phyloP scores from a whole-genome alignment of 2,113 vertebrate genomes.

The Actenoides lindsayi region DNA sequence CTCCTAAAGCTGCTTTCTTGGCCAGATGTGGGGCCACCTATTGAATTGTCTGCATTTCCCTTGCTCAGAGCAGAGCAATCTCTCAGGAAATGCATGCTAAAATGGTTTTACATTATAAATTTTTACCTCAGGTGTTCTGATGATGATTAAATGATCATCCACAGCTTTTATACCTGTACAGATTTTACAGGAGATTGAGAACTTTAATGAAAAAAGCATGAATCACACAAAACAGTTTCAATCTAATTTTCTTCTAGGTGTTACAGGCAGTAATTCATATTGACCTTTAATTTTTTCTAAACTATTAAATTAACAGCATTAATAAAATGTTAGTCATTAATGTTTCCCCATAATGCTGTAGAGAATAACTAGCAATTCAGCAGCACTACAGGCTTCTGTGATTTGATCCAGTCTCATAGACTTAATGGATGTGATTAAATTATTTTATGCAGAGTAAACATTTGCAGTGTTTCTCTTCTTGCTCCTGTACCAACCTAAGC shows the following conservation, averaged over 20 bases:
- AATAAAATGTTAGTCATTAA: slow-evolving; percentile 9
- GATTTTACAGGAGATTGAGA: slow-evolving; percentile 5
- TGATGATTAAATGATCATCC: not conserved
- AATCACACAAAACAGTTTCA: not conserved
- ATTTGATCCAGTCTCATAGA: slow-evolving; percentile 34
- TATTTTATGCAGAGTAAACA: slow-evolving; percentile 50
- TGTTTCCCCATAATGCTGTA: not conserved
- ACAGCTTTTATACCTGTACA: not conserved
- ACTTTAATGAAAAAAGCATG: not conserved
- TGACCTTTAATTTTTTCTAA: not conserved
- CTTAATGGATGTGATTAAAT: slow-evolving; percentile 47
- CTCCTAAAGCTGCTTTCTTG: not conserved
- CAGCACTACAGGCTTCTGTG: not conserved
- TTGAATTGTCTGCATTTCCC: not conserved
- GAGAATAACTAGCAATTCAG: slow-evolving; percentile 7
- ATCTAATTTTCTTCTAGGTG: not conserved
- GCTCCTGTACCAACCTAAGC: slow-evolving; percentile 23
- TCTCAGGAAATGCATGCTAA: not conserved
- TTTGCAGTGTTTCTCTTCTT: slow-evolving; percentile 42
- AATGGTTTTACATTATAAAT: not conserved
- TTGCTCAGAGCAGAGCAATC: not conserved
- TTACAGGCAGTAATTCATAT: not conserved
- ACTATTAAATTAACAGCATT: not conserved
- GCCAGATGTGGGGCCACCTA: not conserved
- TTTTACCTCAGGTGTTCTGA: not conserved